Percentiles rank a stretch among this genome's conserved stretches.
Conservation (phyloP, 2,888 invertebrate genomes). For the Tuta absoluta region DNA sequence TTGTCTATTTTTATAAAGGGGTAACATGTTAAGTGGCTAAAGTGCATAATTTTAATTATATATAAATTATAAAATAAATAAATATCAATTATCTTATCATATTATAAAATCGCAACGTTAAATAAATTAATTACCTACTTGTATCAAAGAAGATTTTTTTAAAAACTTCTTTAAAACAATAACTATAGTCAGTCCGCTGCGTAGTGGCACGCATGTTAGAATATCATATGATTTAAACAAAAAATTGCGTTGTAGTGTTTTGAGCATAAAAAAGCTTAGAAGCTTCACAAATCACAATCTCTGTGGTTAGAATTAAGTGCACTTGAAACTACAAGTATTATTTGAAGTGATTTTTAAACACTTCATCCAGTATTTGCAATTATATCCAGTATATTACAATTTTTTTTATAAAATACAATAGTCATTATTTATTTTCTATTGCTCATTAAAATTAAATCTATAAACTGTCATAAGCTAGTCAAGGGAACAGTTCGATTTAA, state of each 20-base stretch:
- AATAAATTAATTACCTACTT: too few relatives aligned
- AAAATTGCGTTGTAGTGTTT: not conserved
- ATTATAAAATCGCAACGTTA: not conserved
- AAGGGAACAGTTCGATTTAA: slow-evolving; percentile 60
- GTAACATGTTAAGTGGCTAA: slow-evolving; percentile 72
- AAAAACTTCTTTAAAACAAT: not conserved
- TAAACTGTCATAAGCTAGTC: slow-evolving; percentile 66
- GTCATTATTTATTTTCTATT: slow-evolving; percentile 30
- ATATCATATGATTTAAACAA: not conserved
- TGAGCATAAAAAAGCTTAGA: not conserved
- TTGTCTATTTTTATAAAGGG: slow-evolving; percentile 71
- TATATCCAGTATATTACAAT: not conserved
- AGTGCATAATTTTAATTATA: slow-evolving; percentile 56
- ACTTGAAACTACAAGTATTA: not conserved
- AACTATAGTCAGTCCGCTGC: not conserved
- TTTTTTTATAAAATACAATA: not conserved
- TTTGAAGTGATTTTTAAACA: not conserved
- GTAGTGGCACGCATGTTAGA: not conserved
- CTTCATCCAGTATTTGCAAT: not conserved
- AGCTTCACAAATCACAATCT: not conserved
- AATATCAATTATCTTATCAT: not conserved
- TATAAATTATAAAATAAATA: slow-evolving; percentile 1
- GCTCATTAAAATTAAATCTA: slow-evolving; percentile 50
- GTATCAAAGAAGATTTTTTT: too few relatives aligned
- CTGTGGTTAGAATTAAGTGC: not conserved